Conservation (phyloP, 2,888 invertebrate species). For the Pristionchus maxplancki region DNA sequence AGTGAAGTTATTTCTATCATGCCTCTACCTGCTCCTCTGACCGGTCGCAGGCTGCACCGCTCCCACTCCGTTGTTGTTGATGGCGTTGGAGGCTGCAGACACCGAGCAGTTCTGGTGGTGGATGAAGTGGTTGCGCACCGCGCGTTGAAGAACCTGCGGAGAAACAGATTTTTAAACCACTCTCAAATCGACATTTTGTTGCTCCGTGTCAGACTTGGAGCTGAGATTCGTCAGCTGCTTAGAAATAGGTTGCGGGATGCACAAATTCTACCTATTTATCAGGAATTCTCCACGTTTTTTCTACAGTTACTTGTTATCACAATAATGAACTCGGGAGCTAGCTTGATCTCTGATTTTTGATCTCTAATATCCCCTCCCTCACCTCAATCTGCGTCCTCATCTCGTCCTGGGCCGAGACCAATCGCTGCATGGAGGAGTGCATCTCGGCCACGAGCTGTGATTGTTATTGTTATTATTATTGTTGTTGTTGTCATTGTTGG, state of each 20-base stretch:
- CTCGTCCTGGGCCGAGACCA: slow-evolving; percentile 74
- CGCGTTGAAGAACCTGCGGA: slow-evolving; percentile 70
- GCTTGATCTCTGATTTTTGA: background rate
- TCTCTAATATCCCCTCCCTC: background rate
- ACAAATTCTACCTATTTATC: no score
- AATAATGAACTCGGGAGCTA: background rate
- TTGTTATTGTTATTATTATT: no score
- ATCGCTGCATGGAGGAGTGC: slow-evolving; percentile 75
- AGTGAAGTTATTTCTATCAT: no score
- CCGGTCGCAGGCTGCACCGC: background rate
- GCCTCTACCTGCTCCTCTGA: slow-evolving; percentile 27
- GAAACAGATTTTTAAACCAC: background rate
- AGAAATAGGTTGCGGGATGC: no score
- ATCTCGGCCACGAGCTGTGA: slow-evolving; percentile 75
- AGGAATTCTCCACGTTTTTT: no score
- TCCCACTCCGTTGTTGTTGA: slow-evolving; percentile 9
- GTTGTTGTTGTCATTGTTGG: no score
- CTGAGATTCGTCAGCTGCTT: no score
- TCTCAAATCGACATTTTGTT: no score
- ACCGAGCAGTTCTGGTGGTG: slow-evolving; percentile 48
- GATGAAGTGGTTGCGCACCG: slow-evolving; percentile 74
- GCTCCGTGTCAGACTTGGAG: no score
- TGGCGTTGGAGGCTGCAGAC: background rate
- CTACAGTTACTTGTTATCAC: no score
- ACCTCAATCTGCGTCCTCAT: slow-evolving; percentile 76